Conservation (phyloP, 2,113 vertebrate species). For the Gracilinanus agilis region DNA sequence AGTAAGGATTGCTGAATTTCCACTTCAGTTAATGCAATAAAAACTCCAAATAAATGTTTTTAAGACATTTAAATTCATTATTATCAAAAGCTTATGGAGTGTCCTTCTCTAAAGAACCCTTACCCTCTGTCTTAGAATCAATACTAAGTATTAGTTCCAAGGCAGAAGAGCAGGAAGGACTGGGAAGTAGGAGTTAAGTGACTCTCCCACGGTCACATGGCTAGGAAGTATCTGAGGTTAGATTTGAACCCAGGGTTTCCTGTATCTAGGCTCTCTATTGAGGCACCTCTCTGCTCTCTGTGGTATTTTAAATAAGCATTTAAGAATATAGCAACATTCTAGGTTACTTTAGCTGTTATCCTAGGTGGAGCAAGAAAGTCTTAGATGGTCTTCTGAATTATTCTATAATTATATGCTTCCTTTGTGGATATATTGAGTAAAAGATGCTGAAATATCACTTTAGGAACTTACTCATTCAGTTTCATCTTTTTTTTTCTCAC, state of each 20-base stretch:
- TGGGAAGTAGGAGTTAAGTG: too few relatives aligned
- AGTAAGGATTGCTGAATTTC: conserved; percentile 6
- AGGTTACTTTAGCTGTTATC: not conserved
- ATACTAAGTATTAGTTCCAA: too few relatives aligned
- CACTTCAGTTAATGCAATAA: conserved; percentile 14
- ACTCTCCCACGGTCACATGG: too few relatives aligned
- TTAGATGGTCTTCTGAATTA: conserved; percentile 5
- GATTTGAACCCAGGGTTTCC: too few relatives aligned
- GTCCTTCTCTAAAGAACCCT: too few relatives aligned
- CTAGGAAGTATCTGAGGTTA: too few relatives aligned
- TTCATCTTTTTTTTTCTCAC: not conserved
- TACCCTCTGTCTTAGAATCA: too few relatives aligned
- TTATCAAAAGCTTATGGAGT: not conserved
- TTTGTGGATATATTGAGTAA: conserved; percentile 28
- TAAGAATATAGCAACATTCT: too few relatives aligned
- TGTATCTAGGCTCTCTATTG: too few relatives aligned
- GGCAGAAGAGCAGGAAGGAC: too few relatives aligned
- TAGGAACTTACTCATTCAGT: not conserved
- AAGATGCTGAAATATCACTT: conserved; percentile 28
- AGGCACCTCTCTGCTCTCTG: too few relatives aligned
- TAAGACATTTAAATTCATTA: not conserved
- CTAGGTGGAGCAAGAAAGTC: not conserved
- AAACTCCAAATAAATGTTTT: not conserved
- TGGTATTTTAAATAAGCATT: too few relatives aligned
- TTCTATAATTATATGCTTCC: not conserved